Percentiles rank a stretch among this genome's conserved stretches.
Evolutionary conservation across 2,113 vertebrate species (phyloP).

Genomic region (Budorcas taxicolor): DNA sequence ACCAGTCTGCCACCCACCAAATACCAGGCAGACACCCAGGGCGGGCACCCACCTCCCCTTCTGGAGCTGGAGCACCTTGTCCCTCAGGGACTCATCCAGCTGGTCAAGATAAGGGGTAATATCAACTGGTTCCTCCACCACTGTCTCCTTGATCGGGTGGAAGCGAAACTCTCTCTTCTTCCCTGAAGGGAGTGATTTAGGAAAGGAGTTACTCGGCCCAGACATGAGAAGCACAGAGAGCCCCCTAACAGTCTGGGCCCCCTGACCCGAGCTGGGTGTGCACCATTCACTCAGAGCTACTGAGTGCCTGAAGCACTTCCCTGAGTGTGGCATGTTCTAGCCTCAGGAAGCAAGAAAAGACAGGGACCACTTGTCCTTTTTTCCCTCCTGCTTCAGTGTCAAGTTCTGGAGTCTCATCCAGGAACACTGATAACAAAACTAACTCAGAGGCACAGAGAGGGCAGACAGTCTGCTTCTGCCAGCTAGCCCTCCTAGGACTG

Average conservation of each 20-base stretch:
- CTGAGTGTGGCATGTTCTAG: background rate
- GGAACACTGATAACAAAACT: background rate
- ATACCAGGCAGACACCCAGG: background rate
- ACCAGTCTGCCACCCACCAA: background rate
- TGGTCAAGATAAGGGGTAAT: conserved; percentile 95
- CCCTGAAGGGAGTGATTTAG: conserved; percentile 71
- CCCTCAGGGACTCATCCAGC: conserved; percentile 92
- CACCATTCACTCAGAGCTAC: too few species aligned
- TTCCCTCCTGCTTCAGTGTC: background rate
- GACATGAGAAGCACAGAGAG: background rate
- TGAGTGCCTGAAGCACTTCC: background rate
- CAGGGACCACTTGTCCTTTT: background rate
- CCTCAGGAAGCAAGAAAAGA: background rate
- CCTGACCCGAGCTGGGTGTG: background rate
- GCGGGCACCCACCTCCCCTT: conserved; percentile 86
- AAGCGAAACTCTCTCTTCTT: conserved; percentile 97
- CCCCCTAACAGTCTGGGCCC: background rate
- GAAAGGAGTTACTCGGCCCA: background rate
- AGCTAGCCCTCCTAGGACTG: fast-evolving
- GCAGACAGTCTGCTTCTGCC: fast-evolving
- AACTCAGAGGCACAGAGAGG: background rate
- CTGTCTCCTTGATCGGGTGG: conserved; percentile 93
- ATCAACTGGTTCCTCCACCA: conserved; percentile 93
- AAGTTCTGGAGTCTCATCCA: background rate
- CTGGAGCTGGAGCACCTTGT: conserved; percentile 94